Evolutionary conservation across 2,888 invertebrate genomes (phyloP), one percentile per base, ranked within the genome.

Genomic region (Trichopria drosophilae): DNA sequence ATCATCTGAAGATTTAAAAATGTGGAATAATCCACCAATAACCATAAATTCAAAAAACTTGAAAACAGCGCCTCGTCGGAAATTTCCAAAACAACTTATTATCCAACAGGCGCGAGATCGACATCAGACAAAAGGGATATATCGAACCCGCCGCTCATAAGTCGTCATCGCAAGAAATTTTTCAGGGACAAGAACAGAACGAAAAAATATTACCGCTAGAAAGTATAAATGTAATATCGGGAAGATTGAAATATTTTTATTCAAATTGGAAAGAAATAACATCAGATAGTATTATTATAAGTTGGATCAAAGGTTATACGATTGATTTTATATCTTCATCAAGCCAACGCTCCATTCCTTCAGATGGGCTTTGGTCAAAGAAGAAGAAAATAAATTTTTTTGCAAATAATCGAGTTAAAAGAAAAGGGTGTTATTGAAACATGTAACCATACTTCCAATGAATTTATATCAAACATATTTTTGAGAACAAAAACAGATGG

Each of bases 381-480:
- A 15, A 13, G 16, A 15, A 13, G 10, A 12, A n/a, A 4, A 34
- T 4, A 13, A 13, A 34, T 34, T 7, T 13, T 13, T n/a, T 13
- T 6, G 5, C 12, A n/a, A 5, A 20, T 13, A 4, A 3, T 10
- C 6, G 6, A 19, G 15, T 22, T 57, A 3, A n/a, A 52, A 0
- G 10, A 26, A 10, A 52, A 42, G 24, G 48, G 42, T 12, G 56
- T 55, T 6, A 43, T 59, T 16, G 39, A 18, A 24, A 24, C 24
- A 29, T 49, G 56, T 19, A 4, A 29, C 9, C 7, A 40, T 7
- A 24, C 32, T 6, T 18, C 41, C 22, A 49, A 41, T 12, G 61
- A 64, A 46, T 61, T 58, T 34, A 13, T 63, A 13, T 62, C 62
- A 6, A 23, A 35, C 6, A 55, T 55, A 18, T 63, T 61, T 42